Evolutionary conservation across 2,797 vertebrate species (phyloP), one percentile per base, ranked within the genome.

Genomic region (Sebastes itinus): DNA sequence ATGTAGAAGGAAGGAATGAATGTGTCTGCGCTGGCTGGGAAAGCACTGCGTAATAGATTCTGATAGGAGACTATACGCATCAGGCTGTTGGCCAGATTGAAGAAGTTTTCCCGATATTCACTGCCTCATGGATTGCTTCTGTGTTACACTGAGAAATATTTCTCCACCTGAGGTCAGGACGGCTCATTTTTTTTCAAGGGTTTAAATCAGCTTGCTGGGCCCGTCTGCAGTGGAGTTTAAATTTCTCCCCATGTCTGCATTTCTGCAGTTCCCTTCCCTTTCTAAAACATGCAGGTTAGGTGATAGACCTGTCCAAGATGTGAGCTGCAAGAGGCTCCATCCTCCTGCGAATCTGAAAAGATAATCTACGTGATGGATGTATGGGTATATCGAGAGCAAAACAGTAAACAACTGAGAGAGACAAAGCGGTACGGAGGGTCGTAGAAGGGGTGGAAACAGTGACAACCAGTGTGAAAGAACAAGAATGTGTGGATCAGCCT

Each of bases 11-110:
- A 72, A 63, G 65, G 65, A 80, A 67, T 46, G 33, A 76, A 72
- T 63, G 60, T 77, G 75, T 78, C 69, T 27, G 74, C 4, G 8
- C 67, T 12, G 38, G 10, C 64, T 60, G 75, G n/a, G 64, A 86
- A 87, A 87, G 75, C 23, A 22, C 67, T 59, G 35, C n/a, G 81
- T 86, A 84, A 87, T 81, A 68, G 63, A 81, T 81, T 82, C 55
- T 85, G 61, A 74, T 75, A 46, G 42, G 69, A 76, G 54, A 78
- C 62, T 87, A 81, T 30, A 55, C 77, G 46, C 60, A 76, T 61
- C 55, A 72, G 64, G 65, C 85, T 69, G 30, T 35, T 62, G 30
- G 74, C 11, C 9, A 80, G 72, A 75, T 79, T 55, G 66, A 78
- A 82, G 74, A 23, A 35, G 18, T 74, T 84, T 61, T 54, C 12